These are phyloP conservation scores for Varecia variegata DNA, from an alignment of 2,797 vertebrate species.

Conservation along the genomic window DNA sequence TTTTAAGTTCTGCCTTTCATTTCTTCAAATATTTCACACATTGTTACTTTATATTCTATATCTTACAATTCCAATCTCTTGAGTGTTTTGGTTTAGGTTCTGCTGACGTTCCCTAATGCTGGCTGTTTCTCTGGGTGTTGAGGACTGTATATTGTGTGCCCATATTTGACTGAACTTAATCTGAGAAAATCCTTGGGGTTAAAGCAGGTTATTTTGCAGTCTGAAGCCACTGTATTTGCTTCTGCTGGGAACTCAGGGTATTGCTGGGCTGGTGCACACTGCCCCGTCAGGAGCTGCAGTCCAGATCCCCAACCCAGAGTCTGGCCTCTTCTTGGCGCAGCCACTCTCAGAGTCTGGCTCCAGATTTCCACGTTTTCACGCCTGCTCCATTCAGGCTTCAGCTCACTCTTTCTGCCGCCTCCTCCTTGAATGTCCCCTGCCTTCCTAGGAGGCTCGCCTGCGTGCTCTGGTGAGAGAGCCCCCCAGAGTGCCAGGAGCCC, in stretches of 20 bases:
- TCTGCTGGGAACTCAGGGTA: neutral
- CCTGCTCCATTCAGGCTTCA: neutral
- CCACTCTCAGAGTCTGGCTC: neutral
- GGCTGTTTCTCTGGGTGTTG: neutral
- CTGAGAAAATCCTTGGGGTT: neutral
- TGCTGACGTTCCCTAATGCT: neutral
- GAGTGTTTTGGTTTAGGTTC: neutral
- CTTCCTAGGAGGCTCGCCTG: fast-evolving
- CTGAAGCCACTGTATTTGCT: neutral
- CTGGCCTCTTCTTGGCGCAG: no score
- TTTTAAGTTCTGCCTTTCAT: neutral
- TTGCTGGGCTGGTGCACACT: neutral
- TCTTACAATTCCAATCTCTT: neutral
- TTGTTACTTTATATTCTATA: neutral
- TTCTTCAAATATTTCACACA: neutral
- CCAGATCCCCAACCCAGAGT: neutral
- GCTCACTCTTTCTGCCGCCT: neutral
- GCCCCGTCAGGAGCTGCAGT: neutral
- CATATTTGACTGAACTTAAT: neutral
- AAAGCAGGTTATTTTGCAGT: neutral
- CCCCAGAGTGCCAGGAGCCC: neutral
- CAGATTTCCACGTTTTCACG: neutral
- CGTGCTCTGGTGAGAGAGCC: neutral
- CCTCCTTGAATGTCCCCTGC: neutral
- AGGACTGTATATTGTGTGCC: neutral